Conservation (phyloP, 2,888 invertebrate species). For the Pedicia rivosa region DNA sequence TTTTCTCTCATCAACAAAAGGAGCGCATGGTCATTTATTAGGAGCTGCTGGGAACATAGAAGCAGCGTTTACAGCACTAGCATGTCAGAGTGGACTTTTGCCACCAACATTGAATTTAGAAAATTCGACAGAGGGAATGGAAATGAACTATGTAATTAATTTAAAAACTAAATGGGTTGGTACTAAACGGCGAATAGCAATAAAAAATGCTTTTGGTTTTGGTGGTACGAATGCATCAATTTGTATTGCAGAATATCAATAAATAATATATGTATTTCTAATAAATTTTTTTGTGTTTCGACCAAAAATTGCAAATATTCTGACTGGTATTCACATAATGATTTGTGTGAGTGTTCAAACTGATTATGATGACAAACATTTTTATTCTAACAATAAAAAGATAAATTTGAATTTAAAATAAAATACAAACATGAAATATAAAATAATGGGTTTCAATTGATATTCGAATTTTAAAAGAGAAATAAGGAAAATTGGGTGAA, state of each 20-base stretch:
- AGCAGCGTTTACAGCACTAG: slow-evolving; percentile 66
- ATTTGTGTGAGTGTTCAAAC: too few species aligned
- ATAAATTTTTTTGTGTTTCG: too few species aligned
- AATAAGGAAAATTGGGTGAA: too few species aligned
- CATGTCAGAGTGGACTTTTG: slow-evolving; percentile 54
- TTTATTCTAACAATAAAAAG: too few species aligned
- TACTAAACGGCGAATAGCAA: slow-evolving; percentile 44
- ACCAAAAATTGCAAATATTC: too few species aligned
- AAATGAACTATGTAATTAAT: slow-evolving; percentile 53
- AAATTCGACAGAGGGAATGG: slow-evolving; percentile 42
- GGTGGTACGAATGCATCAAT: slow-evolving; percentile 94
- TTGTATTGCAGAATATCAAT: slow-evolving; percentile 43
- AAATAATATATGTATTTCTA: too few species aligned
- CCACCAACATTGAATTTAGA: slow-evolving; percentile 85
- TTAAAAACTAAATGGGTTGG: slow-evolving; percentile 40
- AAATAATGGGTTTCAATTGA: too few species aligned
- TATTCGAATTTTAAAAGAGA: too few species aligned
- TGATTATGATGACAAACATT: too few species aligned
- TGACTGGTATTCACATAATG: too few species aligned
- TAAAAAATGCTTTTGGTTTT: slow-evolving; percentile 98
- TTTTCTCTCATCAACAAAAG: slow-evolving; percentile 80
- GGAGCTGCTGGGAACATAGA: slow-evolving; percentile 97
- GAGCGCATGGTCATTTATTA: slow-evolving; percentile 90
- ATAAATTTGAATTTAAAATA: too few species aligned
- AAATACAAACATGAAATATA: too few species aligned